Conservation (phyloP, 2,888 invertebrate genomes). For the Alitta virens region DNA sequence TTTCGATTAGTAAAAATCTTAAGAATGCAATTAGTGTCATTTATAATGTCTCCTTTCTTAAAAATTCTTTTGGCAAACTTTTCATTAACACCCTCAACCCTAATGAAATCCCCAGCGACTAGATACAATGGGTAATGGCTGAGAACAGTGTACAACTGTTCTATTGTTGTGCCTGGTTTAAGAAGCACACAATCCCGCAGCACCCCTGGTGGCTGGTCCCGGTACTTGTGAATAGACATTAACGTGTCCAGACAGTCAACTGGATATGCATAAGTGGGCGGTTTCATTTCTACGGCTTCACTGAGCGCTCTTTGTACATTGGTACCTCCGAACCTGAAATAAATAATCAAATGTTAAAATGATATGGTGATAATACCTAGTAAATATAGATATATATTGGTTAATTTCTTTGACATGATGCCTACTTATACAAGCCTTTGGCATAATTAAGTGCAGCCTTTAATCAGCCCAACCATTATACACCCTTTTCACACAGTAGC, state of each 20-base stretch:
- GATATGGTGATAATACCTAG: not conserved
- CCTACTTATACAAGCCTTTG: no score
- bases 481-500: no score
- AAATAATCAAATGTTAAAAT: no score
- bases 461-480: no score
- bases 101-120: constrained; percentile 36
- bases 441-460: no score
- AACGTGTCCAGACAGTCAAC: constrained; percentile 34
- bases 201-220: constrained; percentile 21
- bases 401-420: no score
- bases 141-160: constrained; percentile 31
- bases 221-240: constrained; percentile 29
- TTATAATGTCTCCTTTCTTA: constrained; percentile 34
- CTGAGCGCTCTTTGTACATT: constrained; percentile 36
- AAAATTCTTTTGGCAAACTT: constrained; percentile 30
- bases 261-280: constrained; percentile 35
- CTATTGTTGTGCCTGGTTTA: constrained; percentile 33
- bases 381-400: not conserved
- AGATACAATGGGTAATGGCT: constrained; percentile 31
- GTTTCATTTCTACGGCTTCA: constrained; percentile 29
- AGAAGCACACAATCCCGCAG: constrained; percentile 35
- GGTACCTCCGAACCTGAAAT: constrained; percentile 31
- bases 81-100: constrained; percentile 38
- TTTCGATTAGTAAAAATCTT: not conserved
- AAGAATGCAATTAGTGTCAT: not conserved